These are phyloP conservation scores for Spea bombifrons DNA, from an alignment of 2,113 vertebrate genomes.

Conservation along the genomic window DNA sequence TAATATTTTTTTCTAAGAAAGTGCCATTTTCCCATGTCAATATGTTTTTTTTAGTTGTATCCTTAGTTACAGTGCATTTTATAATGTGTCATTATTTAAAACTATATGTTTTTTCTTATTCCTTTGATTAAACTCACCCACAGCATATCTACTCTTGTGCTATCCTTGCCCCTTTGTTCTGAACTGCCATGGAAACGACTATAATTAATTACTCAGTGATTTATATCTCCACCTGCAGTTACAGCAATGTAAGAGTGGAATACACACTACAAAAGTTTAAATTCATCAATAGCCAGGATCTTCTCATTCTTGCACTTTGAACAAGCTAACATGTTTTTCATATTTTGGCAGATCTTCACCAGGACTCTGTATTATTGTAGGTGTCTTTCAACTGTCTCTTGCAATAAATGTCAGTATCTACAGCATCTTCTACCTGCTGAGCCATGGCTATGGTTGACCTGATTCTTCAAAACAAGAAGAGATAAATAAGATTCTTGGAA, in stretches of 20 bases:
- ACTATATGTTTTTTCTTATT: not conserved
- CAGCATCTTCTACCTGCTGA: no score
- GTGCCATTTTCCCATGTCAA: not conserved
- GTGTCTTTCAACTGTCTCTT: no score
- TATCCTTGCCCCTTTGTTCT: not conserved
- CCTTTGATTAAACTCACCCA: not conserved
- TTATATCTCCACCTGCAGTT: not conserved
- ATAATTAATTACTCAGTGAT: not conserved
- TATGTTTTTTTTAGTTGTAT: not conserved
- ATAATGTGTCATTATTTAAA: not conserved
- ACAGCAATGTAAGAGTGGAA: not conserved
- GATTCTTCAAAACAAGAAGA: no score
- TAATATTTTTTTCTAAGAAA: not conserved
- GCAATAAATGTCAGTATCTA: no score
- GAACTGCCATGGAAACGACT: not conserved
- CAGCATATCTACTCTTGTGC: not conserved
- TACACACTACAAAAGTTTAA: not conserved
- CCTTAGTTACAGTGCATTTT: not conserved
- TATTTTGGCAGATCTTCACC: no score
- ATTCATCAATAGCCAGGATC: not conserved
- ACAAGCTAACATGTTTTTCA: no score
- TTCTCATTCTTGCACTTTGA: no score
- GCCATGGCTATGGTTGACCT: no score
- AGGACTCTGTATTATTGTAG: no score
- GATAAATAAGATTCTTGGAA: no score